Percentiles rank a stretch among this genome's conserved stretches.
Conservation (phyloP, 2,797 vertebrate species). For the Iguana delicatissima region DNA sequence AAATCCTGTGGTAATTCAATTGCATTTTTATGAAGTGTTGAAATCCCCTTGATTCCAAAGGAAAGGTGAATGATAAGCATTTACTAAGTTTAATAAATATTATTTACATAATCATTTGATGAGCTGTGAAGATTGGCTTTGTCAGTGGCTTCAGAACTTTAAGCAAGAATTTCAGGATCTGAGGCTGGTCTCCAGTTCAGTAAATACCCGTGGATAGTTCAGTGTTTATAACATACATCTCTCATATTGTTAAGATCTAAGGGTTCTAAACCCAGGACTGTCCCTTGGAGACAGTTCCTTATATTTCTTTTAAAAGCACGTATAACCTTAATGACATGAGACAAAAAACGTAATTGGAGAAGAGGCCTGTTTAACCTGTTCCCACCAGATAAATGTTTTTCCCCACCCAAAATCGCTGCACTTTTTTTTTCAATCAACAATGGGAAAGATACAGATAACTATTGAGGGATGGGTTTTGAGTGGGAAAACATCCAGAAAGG, state of each 20-base stretch:
- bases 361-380: neutral
- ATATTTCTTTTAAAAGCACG: neutral
- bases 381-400: neutral
- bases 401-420: neutral
- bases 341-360: too few relatives aligned
- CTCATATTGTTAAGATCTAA: too few relatives aligned
- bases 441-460: neutral
- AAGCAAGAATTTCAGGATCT: neutral
- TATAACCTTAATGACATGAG: neutral
- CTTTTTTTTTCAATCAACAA: neutral
- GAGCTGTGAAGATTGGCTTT: neutral
- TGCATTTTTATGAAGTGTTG: neutral
- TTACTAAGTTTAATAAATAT: neutral
- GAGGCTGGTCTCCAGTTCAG: neutral
- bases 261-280: too few relatives aligned
- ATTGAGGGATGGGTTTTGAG: neutral
- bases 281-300: too few relatives aligned
- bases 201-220: too few relatives aligned
- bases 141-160: neutral
- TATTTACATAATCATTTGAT: neutral
- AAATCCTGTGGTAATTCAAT: neutral
- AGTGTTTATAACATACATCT: neutral
- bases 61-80: neutral
- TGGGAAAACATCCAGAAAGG: neutral
- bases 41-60: neutral